These are phyloP conservation scores for Philypnodon macrostomus DNA, from an alignment of 2,797 vertebrate species.

Conservation along the genomic window DNA sequence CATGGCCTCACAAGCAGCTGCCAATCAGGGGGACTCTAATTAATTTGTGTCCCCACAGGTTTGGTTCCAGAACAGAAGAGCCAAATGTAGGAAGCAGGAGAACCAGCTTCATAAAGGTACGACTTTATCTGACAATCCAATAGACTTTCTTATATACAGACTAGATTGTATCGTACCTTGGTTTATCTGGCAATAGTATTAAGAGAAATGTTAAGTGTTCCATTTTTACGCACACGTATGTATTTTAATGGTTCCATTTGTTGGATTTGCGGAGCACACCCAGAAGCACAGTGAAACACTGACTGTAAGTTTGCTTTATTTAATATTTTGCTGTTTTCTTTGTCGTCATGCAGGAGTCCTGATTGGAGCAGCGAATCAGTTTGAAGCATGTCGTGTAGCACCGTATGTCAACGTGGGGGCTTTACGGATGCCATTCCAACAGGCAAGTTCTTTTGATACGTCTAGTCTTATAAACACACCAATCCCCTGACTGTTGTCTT, in stretches of 20 bases:
- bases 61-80: constrained; percentile 98
- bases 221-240: constrained; percentile 20
- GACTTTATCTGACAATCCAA: too few relatives aligned
- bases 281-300: constrained; percentile 16
- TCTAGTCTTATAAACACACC: constrained; percentile 62
- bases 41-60: constrained; percentile 82
- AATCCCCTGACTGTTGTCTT: constrained; percentile 65
- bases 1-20: constrained; percentile 76
- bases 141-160: too few relatives aligned
- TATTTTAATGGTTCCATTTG: constrained; percentile 25
- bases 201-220: constrained; percentile 4
- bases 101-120: constrained; percentile 98
- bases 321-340: constrained; percentile 42
- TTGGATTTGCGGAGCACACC: constrained; percentile 25
- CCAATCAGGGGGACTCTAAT: constrained; percentile 76
- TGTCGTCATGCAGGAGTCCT: constrained; percentile 87
- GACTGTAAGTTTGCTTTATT: too few relatives aligned
- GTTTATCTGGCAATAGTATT: constrained; percentile 26
- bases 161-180: too few relatives aligned
- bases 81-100: constrained; percentile 98
- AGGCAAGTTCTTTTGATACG: constrained; percentile 86
- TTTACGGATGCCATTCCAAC: constrained; percentile 97
- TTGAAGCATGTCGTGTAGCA: constrained; percentile 96
- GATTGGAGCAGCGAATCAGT: constrained; percentile 95
- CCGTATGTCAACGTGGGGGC: constrained; percentile 98